A percentile compares a stretch with the other conserved stretches of the same genome.
Evolutionary conservation across 1,140 invertebrate species (phyloP).

Genomic region (Temnothorax nylanderi): DNA sequence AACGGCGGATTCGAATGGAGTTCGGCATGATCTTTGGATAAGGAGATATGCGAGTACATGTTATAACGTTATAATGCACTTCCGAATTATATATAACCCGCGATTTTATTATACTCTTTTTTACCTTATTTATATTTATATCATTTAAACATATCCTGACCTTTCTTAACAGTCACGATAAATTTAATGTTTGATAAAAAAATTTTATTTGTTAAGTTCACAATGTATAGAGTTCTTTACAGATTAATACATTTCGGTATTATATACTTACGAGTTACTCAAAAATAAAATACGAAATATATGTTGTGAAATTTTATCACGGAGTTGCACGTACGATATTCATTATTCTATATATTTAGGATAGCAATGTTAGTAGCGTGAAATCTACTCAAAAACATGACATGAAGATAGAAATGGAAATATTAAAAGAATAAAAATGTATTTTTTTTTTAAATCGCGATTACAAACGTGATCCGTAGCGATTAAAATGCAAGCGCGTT

Average conservation of each 20-base stretch:
- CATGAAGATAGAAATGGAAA: background rate
- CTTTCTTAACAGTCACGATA: background rate
- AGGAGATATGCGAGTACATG: background rate
- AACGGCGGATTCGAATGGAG: background rate
- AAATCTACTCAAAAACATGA: background rate
- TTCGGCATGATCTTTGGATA: background rate
- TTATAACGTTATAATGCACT: background rate
- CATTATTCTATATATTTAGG: background rate
- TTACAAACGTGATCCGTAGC: background rate
- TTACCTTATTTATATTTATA: background rate
- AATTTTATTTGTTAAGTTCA: background rate
- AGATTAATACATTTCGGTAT: background rate
- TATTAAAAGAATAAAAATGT: background rate
- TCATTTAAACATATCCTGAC: background rate
- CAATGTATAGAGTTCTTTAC: background rate
- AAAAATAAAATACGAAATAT: background rate
- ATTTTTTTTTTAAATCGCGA: background rate
- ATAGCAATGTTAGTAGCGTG: background rate
- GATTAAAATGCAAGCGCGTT: constrained; percentile 6
- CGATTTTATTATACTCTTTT: background rate
- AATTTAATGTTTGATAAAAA: background rate
- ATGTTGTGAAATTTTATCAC: background rate
- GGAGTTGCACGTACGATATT: background rate
- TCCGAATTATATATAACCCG: background rate
- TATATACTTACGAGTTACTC: background rate